phyloP scores from a whole-genome alignment of 2,797 vertebrate genomes.

The Sebastes alutus region DNA sequence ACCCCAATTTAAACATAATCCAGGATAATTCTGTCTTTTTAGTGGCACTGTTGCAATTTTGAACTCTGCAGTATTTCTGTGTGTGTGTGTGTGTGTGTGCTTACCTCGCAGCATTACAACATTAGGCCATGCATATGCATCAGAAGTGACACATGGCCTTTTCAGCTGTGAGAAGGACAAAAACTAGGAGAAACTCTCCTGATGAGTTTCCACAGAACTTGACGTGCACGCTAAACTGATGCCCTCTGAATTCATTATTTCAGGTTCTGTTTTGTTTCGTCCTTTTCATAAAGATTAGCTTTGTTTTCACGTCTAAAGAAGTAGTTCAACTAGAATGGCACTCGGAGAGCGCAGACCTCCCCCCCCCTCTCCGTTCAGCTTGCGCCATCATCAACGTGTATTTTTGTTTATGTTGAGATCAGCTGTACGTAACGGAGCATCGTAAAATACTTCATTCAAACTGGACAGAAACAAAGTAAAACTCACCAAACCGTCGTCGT shows the following conservation, averaged over 20 bases:
- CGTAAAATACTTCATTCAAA: too few species aligned
- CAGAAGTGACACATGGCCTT: conserved; percentile 38
- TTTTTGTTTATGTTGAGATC: too few species aligned
- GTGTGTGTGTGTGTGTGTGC: background rate
- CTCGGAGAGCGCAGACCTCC: too few species aligned
- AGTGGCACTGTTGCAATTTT: background rate
- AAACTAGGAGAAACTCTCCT: conserved; percentile 4
- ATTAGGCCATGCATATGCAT: conserved; percentile 43
- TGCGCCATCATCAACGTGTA: too few species aligned
- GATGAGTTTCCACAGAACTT: background rate
- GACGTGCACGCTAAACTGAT: conserved; percentile 7
- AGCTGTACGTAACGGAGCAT: rapidly evolving
- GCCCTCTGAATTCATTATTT: background rate
- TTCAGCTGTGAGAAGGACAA: conserved; percentile 46
- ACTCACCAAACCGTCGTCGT: too few species aligned
- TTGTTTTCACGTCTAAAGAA: background rate
- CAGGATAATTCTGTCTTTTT: background rate
- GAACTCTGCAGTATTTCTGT: background rate
- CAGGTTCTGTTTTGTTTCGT: background rate
- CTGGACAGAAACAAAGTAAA: too few species aligned
- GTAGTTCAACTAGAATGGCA: background rate
- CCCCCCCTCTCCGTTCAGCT: too few species aligned
- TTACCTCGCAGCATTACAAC: background rate
- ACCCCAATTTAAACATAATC: background rate
- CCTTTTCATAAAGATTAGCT: background rate